A percentile compares a stretch with the other conserved stretches of the same genome.
Conservation (phyloP, 2,888 invertebrate species). For the Lasioglossum lativentre region DNA sequence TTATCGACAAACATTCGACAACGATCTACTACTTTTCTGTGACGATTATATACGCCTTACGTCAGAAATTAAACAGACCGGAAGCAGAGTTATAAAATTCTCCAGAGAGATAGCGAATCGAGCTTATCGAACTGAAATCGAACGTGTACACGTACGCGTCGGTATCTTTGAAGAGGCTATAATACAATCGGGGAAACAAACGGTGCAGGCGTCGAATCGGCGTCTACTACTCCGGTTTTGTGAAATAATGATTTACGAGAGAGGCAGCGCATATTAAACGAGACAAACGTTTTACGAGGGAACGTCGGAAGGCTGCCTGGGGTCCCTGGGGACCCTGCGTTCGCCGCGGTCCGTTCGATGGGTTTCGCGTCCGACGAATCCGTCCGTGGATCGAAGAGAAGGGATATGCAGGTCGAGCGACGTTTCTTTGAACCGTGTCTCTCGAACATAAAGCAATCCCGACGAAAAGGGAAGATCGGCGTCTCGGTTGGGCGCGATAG, state of each 20-base stretch:
- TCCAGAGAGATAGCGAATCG: not conserved
- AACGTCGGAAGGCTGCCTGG: not conserved
- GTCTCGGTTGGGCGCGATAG: constrained; percentile 28
- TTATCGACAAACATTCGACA: too few species aligned
- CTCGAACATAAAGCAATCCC: constrained; percentile 56
- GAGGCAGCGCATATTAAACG: not conserved
- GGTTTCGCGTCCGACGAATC: not conserved
- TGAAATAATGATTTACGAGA: not conserved
- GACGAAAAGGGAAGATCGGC: constrained; percentile 58
- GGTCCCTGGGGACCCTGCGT: not conserved
- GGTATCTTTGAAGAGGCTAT: not conserved
- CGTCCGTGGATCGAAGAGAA: not conserved
- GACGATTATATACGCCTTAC: too few species aligned
- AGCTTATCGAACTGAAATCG: not conserved
- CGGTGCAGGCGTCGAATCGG: not conserved
- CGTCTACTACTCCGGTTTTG: not conserved
- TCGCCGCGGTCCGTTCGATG: not conserved
- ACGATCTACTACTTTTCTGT: too few species aligned
- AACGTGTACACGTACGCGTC: not conserved
- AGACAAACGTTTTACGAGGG: not conserved
- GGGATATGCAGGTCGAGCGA: not conserved
- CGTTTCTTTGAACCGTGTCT: constrained; percentile 36
- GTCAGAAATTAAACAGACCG: not conserved
- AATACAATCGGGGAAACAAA: not conserved
- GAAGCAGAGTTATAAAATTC: not conserved